phyloP scores from a whole-genome alignment of 2,888 invertebrate genomes.

The Penaeus monodon region DNA sequence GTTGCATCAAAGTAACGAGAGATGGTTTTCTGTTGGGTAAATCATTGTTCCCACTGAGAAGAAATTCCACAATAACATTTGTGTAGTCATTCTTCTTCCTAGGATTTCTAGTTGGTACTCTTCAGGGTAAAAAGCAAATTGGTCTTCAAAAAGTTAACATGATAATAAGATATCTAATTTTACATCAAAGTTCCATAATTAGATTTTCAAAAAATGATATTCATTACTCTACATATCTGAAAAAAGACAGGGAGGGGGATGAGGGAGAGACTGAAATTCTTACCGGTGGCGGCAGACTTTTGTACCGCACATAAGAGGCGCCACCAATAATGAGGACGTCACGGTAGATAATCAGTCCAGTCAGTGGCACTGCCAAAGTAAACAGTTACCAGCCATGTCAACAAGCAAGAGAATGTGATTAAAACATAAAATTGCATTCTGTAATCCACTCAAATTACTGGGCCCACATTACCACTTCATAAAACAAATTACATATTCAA shows the following conservation, averaged over 20 bases:
- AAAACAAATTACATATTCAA: background rate
- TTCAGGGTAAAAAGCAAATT: too few species aligned
- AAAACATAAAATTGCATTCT: background rate
- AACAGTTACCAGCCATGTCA: background rate
- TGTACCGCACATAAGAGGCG: slow-evolving; percentile 91
- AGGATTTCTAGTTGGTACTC: too few species aligned
- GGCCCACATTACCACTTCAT: too few species aligned
- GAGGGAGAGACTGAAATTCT: slow-evolving; percentile 65
- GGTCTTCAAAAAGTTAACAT: background rate
- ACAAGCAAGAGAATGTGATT: background rate
- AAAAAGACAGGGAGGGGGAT: background rate
- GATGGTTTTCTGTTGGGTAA: slow-evolving; percentile 80
- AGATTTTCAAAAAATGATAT: too few species aligned
- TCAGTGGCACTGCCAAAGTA: slow-evolving; percentile 73
- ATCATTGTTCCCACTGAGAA: background rate
- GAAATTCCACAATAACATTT: too few species aligned
- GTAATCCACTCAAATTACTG: background rate
- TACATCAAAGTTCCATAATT: background rate
- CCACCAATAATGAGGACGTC: slow-evolving; percentile 86
- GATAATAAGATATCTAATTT: background rate
- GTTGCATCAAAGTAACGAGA: slow-evolving; percentile 91
- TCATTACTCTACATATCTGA: background rate
- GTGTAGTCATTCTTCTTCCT: too few species aligned
- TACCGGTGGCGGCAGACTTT: slow-evolving; percentile 87
- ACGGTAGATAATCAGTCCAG: slow-evolving; percentile 84